Evolutionary conservation across 2,113 vertebrate genomes (phyloP), one percentile per base, ranked within the genome.

Genomic region (Panthera uncia): DNA sequence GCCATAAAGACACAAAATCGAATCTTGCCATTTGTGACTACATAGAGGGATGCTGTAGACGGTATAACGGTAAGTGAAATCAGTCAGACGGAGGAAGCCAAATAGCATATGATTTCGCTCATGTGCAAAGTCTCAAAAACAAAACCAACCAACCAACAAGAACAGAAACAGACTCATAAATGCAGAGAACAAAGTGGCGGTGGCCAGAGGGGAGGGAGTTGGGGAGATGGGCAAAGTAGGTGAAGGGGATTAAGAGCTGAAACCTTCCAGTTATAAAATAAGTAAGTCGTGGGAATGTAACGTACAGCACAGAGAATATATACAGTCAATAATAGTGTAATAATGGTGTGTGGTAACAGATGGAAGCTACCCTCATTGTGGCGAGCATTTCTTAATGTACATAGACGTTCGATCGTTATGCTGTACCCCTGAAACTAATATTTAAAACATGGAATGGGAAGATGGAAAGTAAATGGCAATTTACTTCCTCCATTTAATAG

Each of bases 401-500:
- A 78, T 31, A 41, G 29, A 9, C 16, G 14, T 31, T 48, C 74
- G 48, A 8, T 48, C 41, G 31, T 15, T 78, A 18, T 4, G 74
- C 18, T 7, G 15, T 31, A 31, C 41, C 16, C 41, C 41, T 78
- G 45, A 74, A 74, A 13, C 23, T 27, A 45, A 45, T 45, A 74
- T 74, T 74, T 27, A 45, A 45, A 92, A 95, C 97, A 91, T 25
- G 96, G 91, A n/a, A 4, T 61, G 97, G 85, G 4, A 36, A n/a
- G 79, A 83, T 71, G 65, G 97, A 97, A 97, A 96, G 69, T 88
- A 87, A 88, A 92, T 91, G 69, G 66, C 36, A 41, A 45, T 85
- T 98, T 98, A 48, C 4, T 76, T 76, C 18, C 74, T 98, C 96
- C 69, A n/a, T 87, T 91, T 97, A 76, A 31, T 31, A 48, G 41